Base-by-base conservation (phyloP, 2,888 invertebrate genomes). In the Omphaloscelis lunosa region DNA sequence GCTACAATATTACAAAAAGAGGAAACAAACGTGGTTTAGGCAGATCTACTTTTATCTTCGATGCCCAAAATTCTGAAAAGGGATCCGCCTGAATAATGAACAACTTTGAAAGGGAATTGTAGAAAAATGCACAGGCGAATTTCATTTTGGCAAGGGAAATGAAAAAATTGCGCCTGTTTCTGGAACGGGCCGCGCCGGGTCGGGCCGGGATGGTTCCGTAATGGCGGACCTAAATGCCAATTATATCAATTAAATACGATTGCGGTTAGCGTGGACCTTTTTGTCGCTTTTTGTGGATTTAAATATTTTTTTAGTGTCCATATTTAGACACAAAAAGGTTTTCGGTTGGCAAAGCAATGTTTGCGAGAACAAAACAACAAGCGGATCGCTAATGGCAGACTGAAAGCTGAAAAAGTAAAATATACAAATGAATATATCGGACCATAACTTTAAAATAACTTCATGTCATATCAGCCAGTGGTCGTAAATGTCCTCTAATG, bases 191-290 rank as follows among this genome's bases (percentile, higher is more conserved):
- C 88, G 89, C 79, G 79, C 77, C 84, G 89, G 90, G 90, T 90
- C 88, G 88, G 82, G 78, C 80, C 84, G 89, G 91, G 90, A 91
- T 92, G 92, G 90, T 92, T 91, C 91, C 90, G 90, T 95, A 95
- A 96, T 95, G 93, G 94, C 92, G 86, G 90, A 90, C 93, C 95
- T 94, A 93, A 95, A 94, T 93, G 94, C 94, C 95, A 96, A 95
- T 96, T 96, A 96, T 93, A 94, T 93, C 95, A 95, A 96, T 95
- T 96, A 96, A 95, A 95, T 94, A 95, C 92, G 93, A 92, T 92
- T 91, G 92, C 92, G 88, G 88, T 87, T 61, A 82, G 74, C 85
- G 85, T 79, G 66, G 82, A 80, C 87, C 80, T 81, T 80, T 84
- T 82, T 77, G 79, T 86, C 86, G 84, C 83, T 86, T 90, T 89